Conservation (phyloP, 2,797 vertebrate genomes). For the Sebastes iracundus region DNA sequence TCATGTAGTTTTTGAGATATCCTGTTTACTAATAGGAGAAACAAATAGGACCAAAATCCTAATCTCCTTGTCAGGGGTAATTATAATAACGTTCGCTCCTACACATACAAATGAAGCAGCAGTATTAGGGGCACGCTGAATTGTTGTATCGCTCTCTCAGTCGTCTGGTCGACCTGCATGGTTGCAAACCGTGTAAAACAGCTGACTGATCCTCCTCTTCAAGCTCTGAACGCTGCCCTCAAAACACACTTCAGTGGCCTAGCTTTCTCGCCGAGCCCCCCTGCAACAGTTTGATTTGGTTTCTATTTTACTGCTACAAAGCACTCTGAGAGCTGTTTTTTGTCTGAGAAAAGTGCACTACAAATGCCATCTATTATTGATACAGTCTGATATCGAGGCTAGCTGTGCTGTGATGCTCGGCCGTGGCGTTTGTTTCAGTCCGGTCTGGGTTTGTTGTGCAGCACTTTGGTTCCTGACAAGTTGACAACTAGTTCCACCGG, state of each 20-base stretch:
- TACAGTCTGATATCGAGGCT: conserved; percentile 63
- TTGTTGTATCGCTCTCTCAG: not conserved
- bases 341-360: conserved; percentile 64
- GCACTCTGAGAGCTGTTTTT: conserved; percentile 54
- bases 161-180: not conserved
- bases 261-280: conserved; percentile 31
- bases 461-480: conserved; percentile 48
- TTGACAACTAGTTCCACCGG: conserved; percentile 26
- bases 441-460: conserved; percentile 33
- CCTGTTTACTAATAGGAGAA: not conserved
- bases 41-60: not conserved
- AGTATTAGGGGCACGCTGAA: not conserved
- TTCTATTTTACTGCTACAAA: conserved; percentile 63
- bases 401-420: conserved; percentile 25
- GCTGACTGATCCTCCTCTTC: conserved; percentile 1
- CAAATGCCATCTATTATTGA: conserved; percentile 77
- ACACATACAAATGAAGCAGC: not conserved
- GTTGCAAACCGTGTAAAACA: conserved; percentile 19
- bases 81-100: not conserved
- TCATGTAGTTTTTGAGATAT: not conserved
- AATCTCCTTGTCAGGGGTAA: not conserved
- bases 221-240: conserved; percentile 45
- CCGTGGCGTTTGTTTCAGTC: conserved; percentile 35
- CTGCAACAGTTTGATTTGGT: conserved; percentile 49
- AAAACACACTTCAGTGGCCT: conserved; percentile 65